Conservation (phyloP, 2,888 invertebrate species). For the Dexiosoma caninum region DNA sequence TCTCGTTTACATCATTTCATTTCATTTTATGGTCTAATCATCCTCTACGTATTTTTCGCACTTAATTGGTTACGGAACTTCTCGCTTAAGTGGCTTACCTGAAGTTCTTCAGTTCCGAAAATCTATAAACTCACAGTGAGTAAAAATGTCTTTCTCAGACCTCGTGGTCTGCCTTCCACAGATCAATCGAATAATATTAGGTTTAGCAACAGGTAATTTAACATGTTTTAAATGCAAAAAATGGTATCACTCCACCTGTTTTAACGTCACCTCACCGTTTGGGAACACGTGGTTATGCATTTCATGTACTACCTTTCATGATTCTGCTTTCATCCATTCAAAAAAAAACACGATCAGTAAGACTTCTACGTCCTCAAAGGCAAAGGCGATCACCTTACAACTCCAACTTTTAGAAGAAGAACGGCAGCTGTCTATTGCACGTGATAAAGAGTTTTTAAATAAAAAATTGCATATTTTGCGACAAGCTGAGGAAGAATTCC, state of each 20-base stretch:
- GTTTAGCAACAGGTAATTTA: not conserved
- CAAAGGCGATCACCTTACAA: not conserved
- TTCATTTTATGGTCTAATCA: too few relatives aligned
- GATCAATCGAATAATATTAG: not conserved
- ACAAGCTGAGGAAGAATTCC: not conserved
- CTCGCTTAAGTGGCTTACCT: not conserved
- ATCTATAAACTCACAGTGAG: not conserved
- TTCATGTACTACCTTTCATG: not conserved
- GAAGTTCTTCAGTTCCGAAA: not conserved
- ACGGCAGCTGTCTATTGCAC: not conserved
- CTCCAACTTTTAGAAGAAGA: not conserved
- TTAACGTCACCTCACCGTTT: not conserved
- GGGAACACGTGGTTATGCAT: not conserved
- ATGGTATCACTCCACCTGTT: not conserved
- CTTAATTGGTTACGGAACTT: not conserved
- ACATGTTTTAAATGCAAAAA: not conserved
- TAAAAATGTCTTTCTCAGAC: too few relatives aligned
- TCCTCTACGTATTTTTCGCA: too few relatives aligned
- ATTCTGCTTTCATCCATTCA: not conserved
- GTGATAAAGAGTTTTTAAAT: not conserved
- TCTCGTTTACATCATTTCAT: too few relatives aligned
- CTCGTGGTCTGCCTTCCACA: too few relatives aligned
- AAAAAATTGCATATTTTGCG: not conserved
- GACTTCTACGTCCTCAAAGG: not conserved
- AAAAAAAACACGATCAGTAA: not conserved